Conservation (phyloP, 2,113 vertebrate genomes). For the Tamias sibiricus region DNA sequence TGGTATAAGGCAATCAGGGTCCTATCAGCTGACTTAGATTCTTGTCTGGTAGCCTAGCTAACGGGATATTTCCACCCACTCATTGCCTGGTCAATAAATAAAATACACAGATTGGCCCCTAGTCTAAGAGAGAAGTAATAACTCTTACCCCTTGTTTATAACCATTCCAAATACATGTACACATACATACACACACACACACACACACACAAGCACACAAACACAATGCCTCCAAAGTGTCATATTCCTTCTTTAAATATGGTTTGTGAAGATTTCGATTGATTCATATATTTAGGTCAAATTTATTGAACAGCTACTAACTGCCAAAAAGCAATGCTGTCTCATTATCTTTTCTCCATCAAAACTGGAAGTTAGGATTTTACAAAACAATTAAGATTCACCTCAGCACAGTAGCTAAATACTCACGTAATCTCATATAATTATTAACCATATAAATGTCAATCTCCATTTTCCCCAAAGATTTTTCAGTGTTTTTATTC, state of each 20-base stretch:
- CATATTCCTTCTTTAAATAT: background rate
- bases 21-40: background rate
- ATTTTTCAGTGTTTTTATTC: background rate
- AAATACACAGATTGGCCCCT: background rate
- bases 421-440: background rate
- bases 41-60: background rate
- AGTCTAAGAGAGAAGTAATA: background rate
- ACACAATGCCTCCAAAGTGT: background rate
- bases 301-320: background rate
- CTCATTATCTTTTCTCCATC: background rate
- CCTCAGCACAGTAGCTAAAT: background rate
- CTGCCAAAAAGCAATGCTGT: background rate
- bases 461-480: background rate
- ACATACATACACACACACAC: no score
- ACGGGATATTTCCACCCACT: background rate
- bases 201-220: background rate
- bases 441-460: background rate
- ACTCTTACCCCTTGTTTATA: background rate
- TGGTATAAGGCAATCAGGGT: background rate
- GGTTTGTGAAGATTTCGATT: background rate
- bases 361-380: background rate
- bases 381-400: background rate
- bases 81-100: background rate
- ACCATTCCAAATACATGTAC: background rate
- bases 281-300: background rate